Percentiles rank a stretch among this genome's conserved stretches.
phyloP scores from a whole-genome alignment of 2,113 vertebrate species.

The Craseonycteris thonglongyai region DNA sequence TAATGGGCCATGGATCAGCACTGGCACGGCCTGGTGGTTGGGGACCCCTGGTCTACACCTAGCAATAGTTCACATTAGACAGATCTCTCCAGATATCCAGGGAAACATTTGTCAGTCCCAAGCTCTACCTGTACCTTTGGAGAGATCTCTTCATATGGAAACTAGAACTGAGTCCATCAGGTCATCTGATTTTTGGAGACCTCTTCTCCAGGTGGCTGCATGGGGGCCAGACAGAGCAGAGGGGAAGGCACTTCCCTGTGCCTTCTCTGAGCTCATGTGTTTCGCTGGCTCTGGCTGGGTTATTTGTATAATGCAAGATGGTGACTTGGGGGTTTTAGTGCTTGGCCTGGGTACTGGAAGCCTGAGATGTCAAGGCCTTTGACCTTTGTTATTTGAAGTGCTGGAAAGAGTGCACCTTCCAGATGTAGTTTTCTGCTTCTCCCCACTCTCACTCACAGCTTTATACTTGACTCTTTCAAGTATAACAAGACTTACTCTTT shows the following conservation, averaged over 20 bases:
- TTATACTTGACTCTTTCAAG: neutral
- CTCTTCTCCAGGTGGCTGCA: neutral
- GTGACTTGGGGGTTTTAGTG: neutral
- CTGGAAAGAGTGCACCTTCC: neutral
- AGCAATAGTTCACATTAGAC: neutral
- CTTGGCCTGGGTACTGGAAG: constrained; percentile 24
- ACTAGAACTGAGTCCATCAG: neutral
- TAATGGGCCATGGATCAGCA: no score
- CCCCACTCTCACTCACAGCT: neutral
- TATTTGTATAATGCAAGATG: neutral
- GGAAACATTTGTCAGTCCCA: neutral
- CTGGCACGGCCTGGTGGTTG: no score
- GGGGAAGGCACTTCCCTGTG: neutral
- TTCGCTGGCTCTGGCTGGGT: neutral
- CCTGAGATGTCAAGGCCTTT: constrained; percentile 23
- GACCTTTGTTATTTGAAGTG: constrained; percentile 28
- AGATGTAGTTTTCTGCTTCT: neutral
- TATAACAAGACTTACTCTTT: neutral
- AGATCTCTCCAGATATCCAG: neutral
- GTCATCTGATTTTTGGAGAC: neutral
- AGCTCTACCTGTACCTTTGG: neutral
- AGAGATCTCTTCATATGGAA: neutral
- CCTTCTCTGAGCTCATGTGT: fast-evolving
- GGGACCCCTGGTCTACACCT: neutral
- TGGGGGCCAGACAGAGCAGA: neutral